Evolutionary conservation across 2,113 vertebrate species (phyloP).

Genomic region (Plecturocebus donacophilus): DNA sequence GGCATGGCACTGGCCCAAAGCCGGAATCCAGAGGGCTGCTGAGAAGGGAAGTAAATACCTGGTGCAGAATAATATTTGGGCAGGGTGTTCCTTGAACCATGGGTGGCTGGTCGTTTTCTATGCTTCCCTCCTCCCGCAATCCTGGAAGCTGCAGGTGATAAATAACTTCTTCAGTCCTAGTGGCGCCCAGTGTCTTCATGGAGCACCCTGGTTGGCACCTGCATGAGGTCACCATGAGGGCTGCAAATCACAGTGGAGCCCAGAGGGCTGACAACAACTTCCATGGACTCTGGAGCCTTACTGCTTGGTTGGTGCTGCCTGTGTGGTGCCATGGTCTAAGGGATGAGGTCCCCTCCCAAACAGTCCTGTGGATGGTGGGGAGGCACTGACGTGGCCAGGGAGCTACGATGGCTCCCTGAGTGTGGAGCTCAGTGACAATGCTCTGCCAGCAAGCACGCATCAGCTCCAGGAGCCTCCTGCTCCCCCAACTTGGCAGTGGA

Average conservation of each 20-base stretch:
- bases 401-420: accelerated
- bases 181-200: slow-evolving; percentile 2
- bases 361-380: accelerated
- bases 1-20: not conserved
- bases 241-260: not conserved
- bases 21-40: not conserved
- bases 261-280: not conserved
- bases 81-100: slow-evolving; percentile 42
- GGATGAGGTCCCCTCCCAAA: not conserved
- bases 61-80: not conserved
- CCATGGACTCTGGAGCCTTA: not conserved
- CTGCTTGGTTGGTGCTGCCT: not conserved
- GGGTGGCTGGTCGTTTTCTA: not conserved
- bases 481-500: not conserved
- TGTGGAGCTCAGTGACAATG: not conserved
- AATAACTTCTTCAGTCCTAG: slow-evolving; percentile 44
- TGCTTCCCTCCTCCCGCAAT: not conserved
- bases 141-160: slow-evolving; percentile 35
- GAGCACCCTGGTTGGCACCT: not conserved
- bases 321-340: not conserved
- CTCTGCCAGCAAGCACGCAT: not conserved
- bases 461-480: not conserved
- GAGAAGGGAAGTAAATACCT: slow-evolving; percentile 5
- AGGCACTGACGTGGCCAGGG: not conserved
- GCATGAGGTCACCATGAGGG: not conserved